Evolutionary conservation across 2,797 vertebrate species (phyloP).

Genomic region (Remorina albescens): DNA sequence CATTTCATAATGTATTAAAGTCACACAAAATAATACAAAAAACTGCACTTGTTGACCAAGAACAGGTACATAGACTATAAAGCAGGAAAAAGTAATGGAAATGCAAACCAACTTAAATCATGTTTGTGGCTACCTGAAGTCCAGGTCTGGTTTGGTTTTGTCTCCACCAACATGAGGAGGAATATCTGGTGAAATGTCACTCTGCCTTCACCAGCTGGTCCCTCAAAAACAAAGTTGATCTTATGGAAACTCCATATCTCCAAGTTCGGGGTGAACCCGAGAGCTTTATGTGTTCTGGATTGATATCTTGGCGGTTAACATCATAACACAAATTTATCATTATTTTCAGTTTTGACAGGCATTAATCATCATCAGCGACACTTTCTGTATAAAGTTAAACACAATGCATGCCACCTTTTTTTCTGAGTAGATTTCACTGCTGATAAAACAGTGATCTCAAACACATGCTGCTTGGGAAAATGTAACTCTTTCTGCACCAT

Average conservation of each 20-base stretch:
- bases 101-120: background rate
- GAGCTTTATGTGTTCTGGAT: background rate
- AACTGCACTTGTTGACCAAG: background rate
- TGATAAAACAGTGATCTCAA: constrained; percentile 39
- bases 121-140: background rate
- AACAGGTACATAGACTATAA: background rate
- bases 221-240: background rate
- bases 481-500: constrained; percentile 44
- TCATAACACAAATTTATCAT: background rate
- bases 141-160: constrained; percentile 1
- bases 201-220: background rate
- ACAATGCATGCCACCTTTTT: background rate
- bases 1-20: background rate
- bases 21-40: background rate
- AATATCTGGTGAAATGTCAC: background rate
- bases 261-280: background rate
- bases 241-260: background rate
- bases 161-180: background rate
- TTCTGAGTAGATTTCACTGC: constrained; percentile 1
- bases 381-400: constrained; percentile 15
- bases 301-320: background rate
- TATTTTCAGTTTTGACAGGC: background rate
- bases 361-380: no score
- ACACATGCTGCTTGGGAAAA: constrained; percentile 52
- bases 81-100: background rate